A percentile compares a stretch with the other conserved stretches of the same genome.
These are phyloP conservation scores for Pitangus sulphuratus DNA, from an alignment of 2,797 vertebrate species.

Conservation along the genomic window DNA sequence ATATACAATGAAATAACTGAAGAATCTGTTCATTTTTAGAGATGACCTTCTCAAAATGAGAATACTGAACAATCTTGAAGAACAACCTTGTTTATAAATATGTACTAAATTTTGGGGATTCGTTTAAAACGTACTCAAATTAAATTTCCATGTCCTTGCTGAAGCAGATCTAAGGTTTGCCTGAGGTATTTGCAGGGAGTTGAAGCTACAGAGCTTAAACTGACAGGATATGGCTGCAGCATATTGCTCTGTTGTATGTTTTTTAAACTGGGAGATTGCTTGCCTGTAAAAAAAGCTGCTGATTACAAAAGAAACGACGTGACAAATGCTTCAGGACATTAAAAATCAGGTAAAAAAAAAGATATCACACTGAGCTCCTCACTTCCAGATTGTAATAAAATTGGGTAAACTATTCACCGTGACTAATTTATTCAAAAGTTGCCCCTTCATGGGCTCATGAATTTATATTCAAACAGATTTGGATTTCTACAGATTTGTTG, in stretches of 20 bases:
- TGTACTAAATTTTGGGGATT: neutral
- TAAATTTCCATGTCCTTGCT: neutral
- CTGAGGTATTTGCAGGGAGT: neutral
- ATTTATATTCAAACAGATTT: conserved; percentile 34
- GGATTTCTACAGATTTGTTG: conserved; percentile 4
- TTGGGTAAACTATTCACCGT: conserved; percentile 5
- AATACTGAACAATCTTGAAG: neutral
- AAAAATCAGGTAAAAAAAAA: conserved; percentile 25
- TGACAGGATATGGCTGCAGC: neutral
- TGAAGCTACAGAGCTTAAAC: neutral
- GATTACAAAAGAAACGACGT: neutral
- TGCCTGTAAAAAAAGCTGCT: neutral
- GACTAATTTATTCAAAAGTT: conserved; percentile 45
- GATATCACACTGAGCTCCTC: neutral
- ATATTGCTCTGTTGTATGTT: neutral
- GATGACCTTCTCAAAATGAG: neutral
- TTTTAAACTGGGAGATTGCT: neutral
- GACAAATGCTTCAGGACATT: neutral
- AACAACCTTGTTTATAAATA: neutral
- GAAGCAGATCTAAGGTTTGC: neutral
- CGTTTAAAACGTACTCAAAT: neutral
- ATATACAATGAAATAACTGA: neutral
- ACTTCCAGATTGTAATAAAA: conserved; percentile 17
- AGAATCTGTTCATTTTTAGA: neutral
- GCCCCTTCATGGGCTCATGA: neutral